Evolutionary conservation across 1,140 invertebrate species (phyloP).

Genomic region (Eueides isabella): DNA sequence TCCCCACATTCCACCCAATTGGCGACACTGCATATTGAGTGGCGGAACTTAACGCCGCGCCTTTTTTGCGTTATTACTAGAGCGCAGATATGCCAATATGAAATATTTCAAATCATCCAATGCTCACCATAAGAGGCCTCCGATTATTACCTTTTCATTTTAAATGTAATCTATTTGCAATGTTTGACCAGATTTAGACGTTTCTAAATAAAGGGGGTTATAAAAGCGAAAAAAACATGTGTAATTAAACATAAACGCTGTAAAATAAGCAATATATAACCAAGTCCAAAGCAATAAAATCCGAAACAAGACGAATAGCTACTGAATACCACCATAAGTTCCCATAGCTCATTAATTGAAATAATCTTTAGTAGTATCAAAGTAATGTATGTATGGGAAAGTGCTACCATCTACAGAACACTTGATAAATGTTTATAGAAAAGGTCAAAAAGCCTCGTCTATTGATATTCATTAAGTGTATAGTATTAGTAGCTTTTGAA

Average conservation of each 20-base stretch:
- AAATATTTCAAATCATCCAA: too few relatives aligned
- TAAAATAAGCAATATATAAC: not conserved
- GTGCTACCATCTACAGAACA: conserved; percentile 8
- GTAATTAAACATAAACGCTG: not conserved
- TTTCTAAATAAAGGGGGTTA: too few relatives aligned
- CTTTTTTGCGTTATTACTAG: too few relatives aligned
- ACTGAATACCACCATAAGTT: conserved; percentile 22
- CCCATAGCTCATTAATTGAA: conserved; percentile 24
- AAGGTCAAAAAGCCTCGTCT: conserved; percentile 6
- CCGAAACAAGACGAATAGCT: conserved; percentile 16
- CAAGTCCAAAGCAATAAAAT: not conserved
- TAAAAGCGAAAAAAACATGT: not conserved
- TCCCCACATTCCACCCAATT: too few relatives aligned
- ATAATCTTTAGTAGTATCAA: conserved; percentile 16
- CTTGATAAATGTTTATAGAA: conserved; percentile 12
- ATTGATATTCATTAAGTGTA: conserved; percentile 13
- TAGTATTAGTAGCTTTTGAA: not conserved
- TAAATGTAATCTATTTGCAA: too few relatives aligned
- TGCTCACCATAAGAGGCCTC: too few relatives aligned
- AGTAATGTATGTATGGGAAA: conserved; percentile 17
- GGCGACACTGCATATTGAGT: too few relatives aligned
- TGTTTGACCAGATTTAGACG: too few relatives aligned
- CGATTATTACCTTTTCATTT: too few relatives aligned
- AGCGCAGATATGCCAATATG: too few relatives aligned
- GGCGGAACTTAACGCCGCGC: too few relatives aligned